phyloP scores from a whole-genome alignment of 2,113 vertebrate species.

The Limanda limanda region DNA sequence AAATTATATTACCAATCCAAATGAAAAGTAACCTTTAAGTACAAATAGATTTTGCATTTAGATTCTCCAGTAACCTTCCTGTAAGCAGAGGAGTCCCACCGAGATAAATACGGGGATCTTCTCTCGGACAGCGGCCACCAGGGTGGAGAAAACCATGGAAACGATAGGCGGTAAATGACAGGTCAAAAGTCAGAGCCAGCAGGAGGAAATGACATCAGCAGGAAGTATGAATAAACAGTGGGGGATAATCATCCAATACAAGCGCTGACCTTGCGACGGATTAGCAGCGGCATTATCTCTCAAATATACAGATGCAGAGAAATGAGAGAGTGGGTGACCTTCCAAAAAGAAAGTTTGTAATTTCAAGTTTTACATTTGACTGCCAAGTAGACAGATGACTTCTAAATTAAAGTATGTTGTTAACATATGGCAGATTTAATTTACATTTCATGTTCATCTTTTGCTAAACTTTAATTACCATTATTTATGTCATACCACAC shows the following conservation, averaged over 20 bases:
- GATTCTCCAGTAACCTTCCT: constrained; percentile 67
- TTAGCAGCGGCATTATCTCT: constrained; percentile 74
- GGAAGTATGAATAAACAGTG: constrained; percentile 82
- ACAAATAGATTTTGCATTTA: constrained; percentile 73
- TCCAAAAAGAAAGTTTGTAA: constrained; percentile 64
- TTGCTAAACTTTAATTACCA: background rate
- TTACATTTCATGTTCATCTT: too few species aligned
- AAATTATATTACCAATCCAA: constrained; percentile 52
- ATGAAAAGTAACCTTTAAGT: constrained; percentile 74
- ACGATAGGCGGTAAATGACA: constrained; percentile 76
- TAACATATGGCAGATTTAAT: too few species aligned
- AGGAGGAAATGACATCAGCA: constrained; percentile 81
- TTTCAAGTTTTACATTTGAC: constrained; percentile 25
- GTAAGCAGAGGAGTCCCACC: constrained; percentile 61
- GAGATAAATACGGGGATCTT: constrained; percentile 73
- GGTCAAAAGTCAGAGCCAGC: constrained; percentile 73
- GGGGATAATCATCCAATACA: constrained; percentile 77
- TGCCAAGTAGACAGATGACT: background rate
- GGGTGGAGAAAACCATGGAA: constrained; percentile 58
- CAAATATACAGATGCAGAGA: constrained; percentile 75
- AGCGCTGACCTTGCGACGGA: constrained; percentile 78
- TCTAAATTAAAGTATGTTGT: background rate
- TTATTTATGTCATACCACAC: background rate
- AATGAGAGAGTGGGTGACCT: constrained; percentile 67
- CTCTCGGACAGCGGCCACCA: constrained; percentile 49